Evolutionary conservation across 1,140 invertebrate species (phyloP).

Genomic region (Brachionus asplanchnoidis): DNA sequence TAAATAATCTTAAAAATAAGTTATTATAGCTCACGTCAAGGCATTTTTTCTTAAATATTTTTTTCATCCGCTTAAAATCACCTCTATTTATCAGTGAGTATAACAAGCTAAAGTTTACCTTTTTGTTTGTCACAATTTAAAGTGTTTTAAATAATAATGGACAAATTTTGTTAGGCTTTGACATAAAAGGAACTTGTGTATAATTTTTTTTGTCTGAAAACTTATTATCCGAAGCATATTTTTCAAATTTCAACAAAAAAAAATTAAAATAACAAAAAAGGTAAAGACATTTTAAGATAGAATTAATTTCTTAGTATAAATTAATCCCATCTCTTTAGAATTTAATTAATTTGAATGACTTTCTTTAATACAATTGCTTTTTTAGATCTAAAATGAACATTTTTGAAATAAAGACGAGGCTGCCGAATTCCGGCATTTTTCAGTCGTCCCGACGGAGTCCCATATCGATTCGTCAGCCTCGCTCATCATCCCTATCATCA

Average conservation of each 20-base stretch:
- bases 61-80: background rate
- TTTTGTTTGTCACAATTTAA: background rate
- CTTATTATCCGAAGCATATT: background rate
- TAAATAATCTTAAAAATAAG: background rate
- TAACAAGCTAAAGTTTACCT: background rate
- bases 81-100: background rate
- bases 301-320: background rate
- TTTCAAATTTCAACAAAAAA: background rate
- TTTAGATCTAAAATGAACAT: conserved; percentile 22
- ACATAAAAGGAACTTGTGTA: background rate
- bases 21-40: background rate
- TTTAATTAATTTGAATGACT: background rate
- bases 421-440: background rate
- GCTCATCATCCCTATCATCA: background rate
- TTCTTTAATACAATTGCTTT: background rate
- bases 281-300: background rate
- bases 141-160: background rate
- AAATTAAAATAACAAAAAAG: background rate
- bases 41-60: background rate
- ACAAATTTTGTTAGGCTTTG: background rate
- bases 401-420: conserved; percentile 8
- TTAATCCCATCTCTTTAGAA: background rate
- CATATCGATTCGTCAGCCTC: background rate
- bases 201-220: background rate
- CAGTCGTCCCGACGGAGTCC: background rate